Base-by-base conservation (phyloP, 2,797 vertebrate species). In the Sebastes cheni region DNA sequence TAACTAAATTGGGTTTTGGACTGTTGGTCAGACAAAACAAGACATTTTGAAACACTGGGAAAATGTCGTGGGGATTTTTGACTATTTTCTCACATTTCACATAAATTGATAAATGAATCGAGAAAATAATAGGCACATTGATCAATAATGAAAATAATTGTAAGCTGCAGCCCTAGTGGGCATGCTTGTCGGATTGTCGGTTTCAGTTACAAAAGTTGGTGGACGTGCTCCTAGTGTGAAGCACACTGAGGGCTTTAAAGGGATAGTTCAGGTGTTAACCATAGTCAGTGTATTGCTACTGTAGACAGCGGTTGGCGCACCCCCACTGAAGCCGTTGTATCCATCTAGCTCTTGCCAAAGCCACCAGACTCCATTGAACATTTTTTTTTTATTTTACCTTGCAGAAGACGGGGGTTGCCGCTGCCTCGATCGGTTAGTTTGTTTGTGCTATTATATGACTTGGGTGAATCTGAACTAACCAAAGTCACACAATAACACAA, bases 271-370 rank as follows among this genome's bases (percentile, higher is more conserved):
- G 42, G 42, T 46, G 42, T 46, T 42, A 42, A 1, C 42, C 42
- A 46, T 46, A 46, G 42, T 46, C 42, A 18, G 14, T 42, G 39
- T 42, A 42, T 42, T 42, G 0, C 13, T 42, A 42, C 39, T 14
- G 39, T 16, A 42, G 39, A 42, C 13, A 6, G 39, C 2, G 2
- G 0, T 6, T 0, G 36, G 5, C 12, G 0, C 36, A 14, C 36
- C 36, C 36, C 36, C 0, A 16, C 39, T 42, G 39, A 42, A 42
- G 14, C 14, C 39, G 5, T 14, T 42, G 39, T 16, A 42, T 42
- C 13, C 39, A 0, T 42, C 39, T 16, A 6, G 5, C 14, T 16
- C 39, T 42, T 14, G 14, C 39, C 13, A 42, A 42, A 16, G 39
- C 39, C 39, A 42, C 39, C 13, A 42, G 39, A 42, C 39, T 39